A percentile compares a stretch with the other conserved stretches of the same genome.
Conservation (phyloP, 2,797 vertebrate genomes). For the Sebastes matsubarae region DNA sequence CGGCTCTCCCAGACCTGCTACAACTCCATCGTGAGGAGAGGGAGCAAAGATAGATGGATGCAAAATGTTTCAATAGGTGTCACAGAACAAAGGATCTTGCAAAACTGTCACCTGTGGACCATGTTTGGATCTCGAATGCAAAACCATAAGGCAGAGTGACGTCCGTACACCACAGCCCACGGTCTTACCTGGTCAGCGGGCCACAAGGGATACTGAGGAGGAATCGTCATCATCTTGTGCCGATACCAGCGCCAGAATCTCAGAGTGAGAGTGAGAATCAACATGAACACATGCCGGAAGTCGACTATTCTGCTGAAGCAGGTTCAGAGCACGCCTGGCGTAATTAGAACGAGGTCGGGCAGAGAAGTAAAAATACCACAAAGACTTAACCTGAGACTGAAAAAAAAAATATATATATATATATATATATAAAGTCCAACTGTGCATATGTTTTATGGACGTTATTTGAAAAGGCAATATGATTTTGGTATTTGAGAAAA, state of each 20-base stretch:
- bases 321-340: no score
- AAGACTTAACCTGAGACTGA: no score
- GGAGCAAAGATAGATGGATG: not conserved
- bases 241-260: not conserved
- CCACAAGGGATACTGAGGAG: not conserved
- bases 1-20: not conserved
- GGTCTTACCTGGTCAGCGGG: not conserved
- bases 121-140: not conserved
- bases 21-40: not conserved
- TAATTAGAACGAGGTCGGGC: no score
- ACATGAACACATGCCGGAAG: no score
- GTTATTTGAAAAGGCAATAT: no score
- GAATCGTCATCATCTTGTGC: not conserved
- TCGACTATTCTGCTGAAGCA: no score
- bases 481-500: no score
- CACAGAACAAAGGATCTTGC: not conserved
- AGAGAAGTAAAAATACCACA: no score
- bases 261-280: not conserved
- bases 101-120: not conserved
- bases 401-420: no score
- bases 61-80: not conserved
- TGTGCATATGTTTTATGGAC: no score
- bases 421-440: no score
- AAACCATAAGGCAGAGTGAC: not conserved
- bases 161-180: not conserved